phyloP scores from a whole-genome alignment of 2,888 invertebrate genomes.

The Melieria picta region DNA sequence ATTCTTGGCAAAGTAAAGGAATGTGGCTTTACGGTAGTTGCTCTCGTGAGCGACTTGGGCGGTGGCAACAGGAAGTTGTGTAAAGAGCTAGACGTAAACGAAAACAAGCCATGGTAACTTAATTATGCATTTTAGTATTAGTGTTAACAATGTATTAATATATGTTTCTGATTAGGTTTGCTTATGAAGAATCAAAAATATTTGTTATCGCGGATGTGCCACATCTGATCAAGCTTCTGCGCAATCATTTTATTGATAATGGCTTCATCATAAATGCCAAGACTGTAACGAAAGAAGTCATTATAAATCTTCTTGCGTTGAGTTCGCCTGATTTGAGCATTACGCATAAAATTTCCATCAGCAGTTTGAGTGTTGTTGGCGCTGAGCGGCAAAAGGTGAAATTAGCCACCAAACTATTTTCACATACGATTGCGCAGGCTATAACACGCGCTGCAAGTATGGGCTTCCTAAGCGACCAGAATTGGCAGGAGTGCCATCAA shows the following conservation, averaged over 20 bases:
- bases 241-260: conserved; percentile 32
- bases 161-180: too few species aligned
- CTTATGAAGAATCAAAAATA: conserved; percentile 19
- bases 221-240: conserved; percentile 37
- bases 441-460: conserved; percentile 37
- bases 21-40: too few species aligned
- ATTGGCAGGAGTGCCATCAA: conserved; percentile 33
- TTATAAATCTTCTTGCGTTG: conserved; percentile 26
- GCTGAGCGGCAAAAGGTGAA: conserved; percentile 38
- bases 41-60: too few species aligned
- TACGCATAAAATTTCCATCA: conserved; percentile 33
- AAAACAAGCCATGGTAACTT: too few species aligned
- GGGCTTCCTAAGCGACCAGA: conserved; percentile 21
- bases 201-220: conserved; percentile 34
- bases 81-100: too few species aligned
- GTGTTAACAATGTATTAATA: too few species aligned
- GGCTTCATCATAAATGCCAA: conserved; percentile 28
- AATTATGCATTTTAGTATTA: too few species aligned
- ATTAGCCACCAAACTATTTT: conserved; percentile 41
- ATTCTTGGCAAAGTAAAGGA: not conserved
- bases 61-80: too few species aligned
- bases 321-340: conserved; percentile 12
- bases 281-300: conserved; percentile 24
- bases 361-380: conserved; percentile 21
- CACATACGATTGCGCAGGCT: conserved; percentile 35